These are phyloP conservation scores for Pterophyllum scalare DNA, from an alignment of 2,113 vertebrate species.

Conservation along the genomic window DNA sequence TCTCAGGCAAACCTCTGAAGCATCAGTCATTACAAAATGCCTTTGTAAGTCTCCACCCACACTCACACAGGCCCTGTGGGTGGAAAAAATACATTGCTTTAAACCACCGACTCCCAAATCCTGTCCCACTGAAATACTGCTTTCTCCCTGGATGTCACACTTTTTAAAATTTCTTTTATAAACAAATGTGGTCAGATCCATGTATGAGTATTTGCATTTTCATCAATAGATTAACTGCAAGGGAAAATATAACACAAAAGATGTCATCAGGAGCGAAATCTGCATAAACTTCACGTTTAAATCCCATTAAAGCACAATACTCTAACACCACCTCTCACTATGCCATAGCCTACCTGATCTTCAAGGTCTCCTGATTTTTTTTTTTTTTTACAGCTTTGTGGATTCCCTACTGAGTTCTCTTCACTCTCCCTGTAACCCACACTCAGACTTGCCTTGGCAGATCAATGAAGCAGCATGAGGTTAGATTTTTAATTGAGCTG, in stretches of 20 bases:
- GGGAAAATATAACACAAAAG: background rate
- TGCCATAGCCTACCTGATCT: background rate
- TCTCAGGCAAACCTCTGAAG: constrained; percentile 43
- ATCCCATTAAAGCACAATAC: background rate
- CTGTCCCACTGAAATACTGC: background rate
- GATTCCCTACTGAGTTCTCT: constrained; percentile 27
- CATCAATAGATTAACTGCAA: background rate
- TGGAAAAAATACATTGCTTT: background rate
- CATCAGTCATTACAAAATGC: constrained; percentile 49
- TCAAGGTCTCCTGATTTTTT: constrained; percentile 26
- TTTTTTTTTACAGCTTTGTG: constrained; percentile 24
- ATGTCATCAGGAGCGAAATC: background rate
- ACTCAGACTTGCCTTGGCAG: constrained; percentile 49
- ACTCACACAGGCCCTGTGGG: background rate
- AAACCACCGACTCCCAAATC: background rate
- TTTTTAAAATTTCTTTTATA: background rate
- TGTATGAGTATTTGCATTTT: background rate
- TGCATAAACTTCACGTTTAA: background rate
- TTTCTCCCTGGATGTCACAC: background rate
- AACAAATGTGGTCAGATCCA: background rate
- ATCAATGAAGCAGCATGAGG: constrained; percentile 74
- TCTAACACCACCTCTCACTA: background rate
- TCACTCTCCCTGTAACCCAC: constrained; percentile 40
- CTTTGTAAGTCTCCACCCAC: constrained; percentile 2
- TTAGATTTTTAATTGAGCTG: constrained; percentile 77